Evolutionary conservation across 37 sponge, comb jelly and placozoan genomes (phyloP).

Genomic region (Ianthella basta): DNA sequence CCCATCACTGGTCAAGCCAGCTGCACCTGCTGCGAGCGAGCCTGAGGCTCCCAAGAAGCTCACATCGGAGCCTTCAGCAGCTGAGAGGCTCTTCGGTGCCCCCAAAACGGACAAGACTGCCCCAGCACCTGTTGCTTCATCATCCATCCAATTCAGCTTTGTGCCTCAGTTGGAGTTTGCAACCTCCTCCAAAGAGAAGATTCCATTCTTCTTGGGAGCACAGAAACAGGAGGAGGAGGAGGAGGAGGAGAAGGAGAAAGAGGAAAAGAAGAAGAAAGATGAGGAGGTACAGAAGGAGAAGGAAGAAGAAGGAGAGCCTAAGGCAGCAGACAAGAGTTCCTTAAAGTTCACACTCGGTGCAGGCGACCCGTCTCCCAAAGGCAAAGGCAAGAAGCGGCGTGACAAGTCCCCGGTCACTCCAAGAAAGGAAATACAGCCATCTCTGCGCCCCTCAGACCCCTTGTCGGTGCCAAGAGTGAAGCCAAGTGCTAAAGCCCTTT

Average conservation of each 20-base stretch:
- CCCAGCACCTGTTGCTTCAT: conserved; percentile 14
- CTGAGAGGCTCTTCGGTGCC: conserved; percentile 78
- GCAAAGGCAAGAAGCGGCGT: conserved; percentile 21
- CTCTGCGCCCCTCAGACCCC: not conserved
- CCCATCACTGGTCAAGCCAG: conserved; percentile 2
- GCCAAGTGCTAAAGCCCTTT: conserved; percentile 64
- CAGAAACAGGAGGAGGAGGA: conserved; percentile 3
- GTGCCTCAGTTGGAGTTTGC: conserved; percentile 13
- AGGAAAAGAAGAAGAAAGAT: not conserved
- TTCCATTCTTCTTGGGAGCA: conserved; percentile 21
- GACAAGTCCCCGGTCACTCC: not conserved
- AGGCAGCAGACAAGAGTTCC: conserved; percentile 3
- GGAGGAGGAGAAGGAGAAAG: conserved; percentile 19
- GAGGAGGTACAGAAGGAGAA: conserved; percentile 13
- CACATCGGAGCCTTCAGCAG: conserved; percentile 45
- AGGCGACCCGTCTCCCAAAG: conserved; percentile 16
- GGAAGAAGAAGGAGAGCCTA: not conserved
- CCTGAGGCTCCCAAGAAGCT: not conserved
- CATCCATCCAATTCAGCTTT: conserved; percentile 10
- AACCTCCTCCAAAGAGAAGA: conserved; percentile 8
- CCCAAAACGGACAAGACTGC: conserved; percentile 30
- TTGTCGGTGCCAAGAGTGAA: conserved; percentile 25
- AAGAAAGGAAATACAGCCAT: too few relatives aligned
- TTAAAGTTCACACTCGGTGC: conserved; percentile 12
- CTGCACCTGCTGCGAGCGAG: not conserved